Percentiles rank a stretch among this genome's conserved stretches.
phyloP scores from a whole-genome alignment of 2,888 invertebrate species.

The Chydorus sphaericus region DNA sequence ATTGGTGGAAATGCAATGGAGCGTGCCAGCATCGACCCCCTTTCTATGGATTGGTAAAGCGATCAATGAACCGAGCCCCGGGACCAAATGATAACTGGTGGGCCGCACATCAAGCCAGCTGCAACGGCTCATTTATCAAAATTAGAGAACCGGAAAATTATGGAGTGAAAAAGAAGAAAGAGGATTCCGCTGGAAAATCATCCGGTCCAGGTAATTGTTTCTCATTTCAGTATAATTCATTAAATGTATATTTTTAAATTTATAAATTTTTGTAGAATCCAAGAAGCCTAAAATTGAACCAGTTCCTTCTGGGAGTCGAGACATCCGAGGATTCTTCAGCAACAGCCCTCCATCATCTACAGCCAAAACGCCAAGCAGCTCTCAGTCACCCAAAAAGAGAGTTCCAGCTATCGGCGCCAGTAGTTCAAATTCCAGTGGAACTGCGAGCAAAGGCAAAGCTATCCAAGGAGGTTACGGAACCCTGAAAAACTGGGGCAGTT shows the following conservation, averaged over 20 bases:
- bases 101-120: constrained; percentile 53
- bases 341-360: not conserved
- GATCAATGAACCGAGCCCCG: constrained; percentile 76
- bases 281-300: constrained; percentile 7
- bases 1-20: constrained; percentile 93
- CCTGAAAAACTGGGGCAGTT: constrained; percentile 5
- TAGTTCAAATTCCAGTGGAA: too few relatives aligned
- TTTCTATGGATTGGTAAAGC: constrained; percentile 74
- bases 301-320: not conserved
- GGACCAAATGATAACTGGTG: constrained; percentile 78
- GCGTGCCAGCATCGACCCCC: constrained; percentile 64
- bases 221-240: not conserved
- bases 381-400: too few relatives aligned
- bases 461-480: not conserved
- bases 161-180: constrained; percentile 26
- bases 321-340: constrained; percentile 11
- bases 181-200: not conserved
- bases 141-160: constrained; percentile 56
- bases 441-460: not conserved
- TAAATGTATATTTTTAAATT: not conserved
- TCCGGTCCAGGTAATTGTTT: constrained; percentile 22
- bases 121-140: constrained; percentile 75
- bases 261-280: not conserved
- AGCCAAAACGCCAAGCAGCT: not conserved
- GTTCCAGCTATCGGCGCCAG: too few relatives aligned